phyloP scores from a whole-genome alignment of 2,113 vertebrate genomes.

The Rhodinocichla rosea region DNA sequence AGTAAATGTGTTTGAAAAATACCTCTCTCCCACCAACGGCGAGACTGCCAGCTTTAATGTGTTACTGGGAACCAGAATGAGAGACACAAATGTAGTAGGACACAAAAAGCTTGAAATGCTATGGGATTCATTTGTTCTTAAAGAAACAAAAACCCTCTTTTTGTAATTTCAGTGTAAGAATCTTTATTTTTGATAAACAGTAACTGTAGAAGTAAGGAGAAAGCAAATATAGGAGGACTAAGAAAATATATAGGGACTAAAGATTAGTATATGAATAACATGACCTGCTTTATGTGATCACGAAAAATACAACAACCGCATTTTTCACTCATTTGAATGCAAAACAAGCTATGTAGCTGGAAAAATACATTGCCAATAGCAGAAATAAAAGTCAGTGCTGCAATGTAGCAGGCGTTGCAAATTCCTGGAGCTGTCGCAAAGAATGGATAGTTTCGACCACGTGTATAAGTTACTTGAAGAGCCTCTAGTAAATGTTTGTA shows the following conservation, averaged over 20 bases:
- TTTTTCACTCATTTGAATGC: neutral
- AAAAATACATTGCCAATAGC: neutral
- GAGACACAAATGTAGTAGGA: neutral
- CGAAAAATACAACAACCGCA: neutral
- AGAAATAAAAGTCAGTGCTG: neutral
- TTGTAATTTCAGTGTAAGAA: neutral
- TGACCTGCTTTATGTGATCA: neutral
- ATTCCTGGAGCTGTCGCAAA: neutral
- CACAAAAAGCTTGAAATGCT: neutral
- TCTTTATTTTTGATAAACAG: neutral
- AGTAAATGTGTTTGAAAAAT: neutral
- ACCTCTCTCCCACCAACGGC: neutral
- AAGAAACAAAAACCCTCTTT: neutral
- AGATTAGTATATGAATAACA: neutral
- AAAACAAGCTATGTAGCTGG: neutral
- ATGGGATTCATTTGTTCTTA: neutral
- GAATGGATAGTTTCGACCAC: neutral
- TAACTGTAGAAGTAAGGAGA: neutral
- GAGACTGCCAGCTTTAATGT: neutral
- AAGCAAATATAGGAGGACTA: neutral
- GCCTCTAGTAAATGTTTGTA: neutral
- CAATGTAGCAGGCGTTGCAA: neutral
- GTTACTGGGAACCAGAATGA: neutral
- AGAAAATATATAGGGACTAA: neutral
- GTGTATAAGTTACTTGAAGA: neutral